Evolutionary conservation across 2,797 vertebrate species (phyloP).

Genomic region (Typhlichthys subterraneus): DNA sequence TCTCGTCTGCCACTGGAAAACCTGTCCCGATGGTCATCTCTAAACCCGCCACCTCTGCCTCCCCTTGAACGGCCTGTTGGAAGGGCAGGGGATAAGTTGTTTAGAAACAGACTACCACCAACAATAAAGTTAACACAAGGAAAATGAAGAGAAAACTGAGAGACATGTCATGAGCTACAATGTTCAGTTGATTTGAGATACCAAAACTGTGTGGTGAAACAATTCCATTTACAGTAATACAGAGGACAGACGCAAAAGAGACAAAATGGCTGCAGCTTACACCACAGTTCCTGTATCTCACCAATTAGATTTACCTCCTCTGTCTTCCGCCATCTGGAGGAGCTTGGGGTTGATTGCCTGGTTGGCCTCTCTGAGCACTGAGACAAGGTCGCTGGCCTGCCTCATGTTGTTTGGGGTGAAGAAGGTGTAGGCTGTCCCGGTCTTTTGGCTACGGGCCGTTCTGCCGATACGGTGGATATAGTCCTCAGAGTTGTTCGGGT

Average conservation of each 20-base stretch:
- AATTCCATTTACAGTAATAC: slow-evolving; percentile 10
- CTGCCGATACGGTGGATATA: slow-evolving; percentile 99
- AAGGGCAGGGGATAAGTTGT: neutral
- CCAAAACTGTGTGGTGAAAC: slow-evolving; percentile 8
- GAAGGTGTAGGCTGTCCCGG: slow-evolving; percentile 99
- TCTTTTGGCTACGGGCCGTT: slow-evolving; percentile 98
- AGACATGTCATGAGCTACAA: neutral
- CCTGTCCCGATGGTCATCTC: slow-evolving; percentile 92
- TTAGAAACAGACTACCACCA: neutral
- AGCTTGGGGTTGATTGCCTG: slow-evolving; percentile 99
- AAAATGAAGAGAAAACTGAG: neutral
- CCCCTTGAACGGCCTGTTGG: slow-evolving; percentile 98
- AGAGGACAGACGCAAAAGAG: slow-evolving; percentile 27
- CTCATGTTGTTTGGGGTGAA: slow-evolving; percentile 99
- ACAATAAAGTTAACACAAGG: neutral
- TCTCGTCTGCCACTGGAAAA: slow-evolving; percentile 94
- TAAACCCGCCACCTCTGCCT: slow-evolving; percentile 87
- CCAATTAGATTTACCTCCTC: slow-evolving; percentile 96
- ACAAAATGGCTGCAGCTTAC: slow-evolving; percentile 65
- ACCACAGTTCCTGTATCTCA: slow-evolving; percentile 87
- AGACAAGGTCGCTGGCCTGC: slow-evolving; percentile 95
- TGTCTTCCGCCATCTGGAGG: slow-evolving; percentile 97
- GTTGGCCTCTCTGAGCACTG: slow-evolving; percentile 97
- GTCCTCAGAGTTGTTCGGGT: slow-evolving; percentile 99
- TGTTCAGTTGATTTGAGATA: slow-evolving; percentile 1